Percentiles rank a stretch among this genome's conserved stretches.
These are phyloP conservation scores for Saccopteryx leptura DNA, from an alignment of 2,113 vertebrate genomes.

Conservation along the genomic window DNA sequence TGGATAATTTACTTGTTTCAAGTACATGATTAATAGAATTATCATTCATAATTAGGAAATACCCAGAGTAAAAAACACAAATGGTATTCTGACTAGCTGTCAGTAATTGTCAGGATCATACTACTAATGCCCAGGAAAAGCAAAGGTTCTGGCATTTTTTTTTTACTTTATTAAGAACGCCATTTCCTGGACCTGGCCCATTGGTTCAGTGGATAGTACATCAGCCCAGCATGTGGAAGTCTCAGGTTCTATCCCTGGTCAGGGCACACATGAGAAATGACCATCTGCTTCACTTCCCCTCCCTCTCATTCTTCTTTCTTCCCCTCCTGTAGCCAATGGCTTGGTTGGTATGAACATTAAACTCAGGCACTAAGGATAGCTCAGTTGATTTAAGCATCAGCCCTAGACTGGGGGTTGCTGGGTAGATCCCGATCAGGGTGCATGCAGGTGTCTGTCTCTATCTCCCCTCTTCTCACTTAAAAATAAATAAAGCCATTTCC, in stretches of 20 bases:
- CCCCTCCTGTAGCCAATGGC: too few relatives aligned
- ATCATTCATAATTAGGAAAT: constrained; percentile 69
- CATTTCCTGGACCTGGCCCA: not conserved
- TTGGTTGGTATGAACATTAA: too few relatives aligned
- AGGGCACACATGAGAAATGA: too few relatives aligned
- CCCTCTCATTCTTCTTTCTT: too few relatives aligned
- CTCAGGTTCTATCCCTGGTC: too few relatives aligned
- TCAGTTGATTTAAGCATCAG: too few relatives aligned
- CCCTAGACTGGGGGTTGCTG: too few relatives aligned
- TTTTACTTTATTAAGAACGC: constrained; percentile 62
- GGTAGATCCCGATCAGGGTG: too few relatives aligned
- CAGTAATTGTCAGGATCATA: constrained; percentile 46
- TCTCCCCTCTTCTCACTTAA: not conserved
- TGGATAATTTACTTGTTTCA: constrained; percentile 61
- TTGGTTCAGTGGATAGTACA: not conserved
- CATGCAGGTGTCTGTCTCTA: too few relatives aligned
- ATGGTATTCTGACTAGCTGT: constrained; percentile 61
- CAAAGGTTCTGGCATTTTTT: constrained; percentile 38
- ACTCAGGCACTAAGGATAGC: too few relatives aligned
- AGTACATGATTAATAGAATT: constrained; percentile 63
- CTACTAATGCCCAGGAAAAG: constrained; percentile 59
- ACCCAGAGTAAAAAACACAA: constrained; percentile 34
- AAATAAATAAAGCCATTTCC: constrained; percentile 12
- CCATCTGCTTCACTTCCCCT: too few relatives aligned
- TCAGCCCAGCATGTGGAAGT: too few relatives aligned